phyloP scores from a whole-genome alignment of 2,113 vertebrate genomes.

The Prolemur simus region DNA sequence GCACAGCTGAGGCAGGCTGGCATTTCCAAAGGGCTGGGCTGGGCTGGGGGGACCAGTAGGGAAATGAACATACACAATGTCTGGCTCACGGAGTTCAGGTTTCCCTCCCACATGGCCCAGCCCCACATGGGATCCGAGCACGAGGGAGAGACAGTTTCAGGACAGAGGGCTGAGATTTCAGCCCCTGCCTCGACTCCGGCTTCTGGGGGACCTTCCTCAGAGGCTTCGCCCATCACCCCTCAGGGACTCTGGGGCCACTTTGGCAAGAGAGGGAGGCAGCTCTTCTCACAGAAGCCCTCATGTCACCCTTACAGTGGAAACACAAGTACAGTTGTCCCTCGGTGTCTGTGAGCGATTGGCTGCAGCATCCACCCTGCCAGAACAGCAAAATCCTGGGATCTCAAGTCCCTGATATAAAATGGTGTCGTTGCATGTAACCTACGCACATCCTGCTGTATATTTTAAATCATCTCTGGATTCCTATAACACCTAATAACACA shows the following conservation, averaged over 20 bases:
- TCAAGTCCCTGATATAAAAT: background rate
- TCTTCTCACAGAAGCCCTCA: background rate
- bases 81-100: background rate
- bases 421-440: background rate
- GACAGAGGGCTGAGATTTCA: background rate
- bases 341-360: background rate
- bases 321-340: rapidly evolving
- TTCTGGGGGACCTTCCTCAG: background rate
- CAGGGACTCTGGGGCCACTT: background rate
- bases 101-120: background rate
- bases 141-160: background rate
- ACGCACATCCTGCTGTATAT: background rate
- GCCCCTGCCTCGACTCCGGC: background rate
- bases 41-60: background rate
- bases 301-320: background rate
- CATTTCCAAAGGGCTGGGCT: background rate
- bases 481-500: background rate
- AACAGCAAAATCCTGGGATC: background rate
- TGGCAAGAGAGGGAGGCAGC: background rate
- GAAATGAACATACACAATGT: background rate
- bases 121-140: too few relatives aligned
- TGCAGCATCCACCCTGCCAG: background rate
- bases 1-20: background rate
- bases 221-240: background rate
- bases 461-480: background rate